Conservation (phyloP, 30 jellyfish, hydroid and myxozoan genomes). For the Pelagia noctiluca region DNA sequence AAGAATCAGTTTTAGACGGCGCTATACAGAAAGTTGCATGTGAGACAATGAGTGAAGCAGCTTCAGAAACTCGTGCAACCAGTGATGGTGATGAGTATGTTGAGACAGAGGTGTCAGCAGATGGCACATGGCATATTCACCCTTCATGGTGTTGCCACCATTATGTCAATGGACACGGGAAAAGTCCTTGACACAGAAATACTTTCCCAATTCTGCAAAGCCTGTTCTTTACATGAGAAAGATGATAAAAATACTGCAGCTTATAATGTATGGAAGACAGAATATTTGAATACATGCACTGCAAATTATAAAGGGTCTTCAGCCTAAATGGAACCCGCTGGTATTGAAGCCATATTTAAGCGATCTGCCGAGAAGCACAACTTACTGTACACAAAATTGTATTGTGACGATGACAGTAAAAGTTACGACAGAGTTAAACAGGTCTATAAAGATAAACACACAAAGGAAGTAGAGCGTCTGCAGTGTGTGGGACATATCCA, state of each 20-base stretch:
- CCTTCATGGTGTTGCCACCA: conserved; percentile 31
- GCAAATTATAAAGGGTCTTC: conserved; percentile 22
- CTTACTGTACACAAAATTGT: too few species aligned
- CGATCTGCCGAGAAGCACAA: conserved; percentile 23
- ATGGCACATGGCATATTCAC: conserved; percentile 49
- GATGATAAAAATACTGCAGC: conserved; percentile 7
- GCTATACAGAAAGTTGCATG: background rate
- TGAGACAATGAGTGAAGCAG: background rate
- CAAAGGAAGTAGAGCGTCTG: background rate
- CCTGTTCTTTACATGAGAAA: conserved; percentile 6
- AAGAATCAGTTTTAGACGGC: background rate
- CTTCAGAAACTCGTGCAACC: background rate
- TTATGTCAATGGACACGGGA: conserved; percentile 19
- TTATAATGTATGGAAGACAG: background rate
- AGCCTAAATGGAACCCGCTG: conserved; percentile 26
- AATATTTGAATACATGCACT: conserved; percentile 4
- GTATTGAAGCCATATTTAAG: conserved; percentile 1
- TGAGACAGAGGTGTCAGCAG: conserved; percentile 22
- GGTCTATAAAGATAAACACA: background rate
- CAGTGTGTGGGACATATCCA: too few species aligned
- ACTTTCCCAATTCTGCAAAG: background rate
- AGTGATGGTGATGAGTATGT: background rate
- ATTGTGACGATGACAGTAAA: background rate
- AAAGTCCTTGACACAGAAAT: background rate
- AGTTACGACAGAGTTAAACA: background rate